Percentiles rank a stretch among this genome's conserved stretches.
phyloP scores from a whole-genome alignment of 2,113 vertebrate genomes.

The Genyomyrus donnyi region DNA sequence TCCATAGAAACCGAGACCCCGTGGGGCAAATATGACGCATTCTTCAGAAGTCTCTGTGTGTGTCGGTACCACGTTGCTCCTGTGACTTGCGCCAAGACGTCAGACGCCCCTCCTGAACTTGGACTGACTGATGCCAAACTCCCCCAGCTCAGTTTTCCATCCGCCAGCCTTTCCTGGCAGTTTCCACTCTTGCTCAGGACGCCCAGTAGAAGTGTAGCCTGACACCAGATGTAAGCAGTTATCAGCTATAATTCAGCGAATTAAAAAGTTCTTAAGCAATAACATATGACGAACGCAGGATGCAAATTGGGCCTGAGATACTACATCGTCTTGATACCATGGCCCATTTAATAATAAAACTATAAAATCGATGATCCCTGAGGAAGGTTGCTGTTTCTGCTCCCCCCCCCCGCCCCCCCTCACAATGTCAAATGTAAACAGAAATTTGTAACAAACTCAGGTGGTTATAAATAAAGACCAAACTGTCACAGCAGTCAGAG shows the following conservation, averaged over 20 bases:
- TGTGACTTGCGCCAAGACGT: not conserved
- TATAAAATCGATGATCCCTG: not conserved
- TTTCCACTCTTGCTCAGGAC: not conserved
- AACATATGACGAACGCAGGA: not conserved
- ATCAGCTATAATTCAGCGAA: conserved; percentile 1
- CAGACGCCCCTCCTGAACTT: not conserved
- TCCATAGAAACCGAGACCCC: not conserved
- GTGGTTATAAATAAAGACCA: not conserved
- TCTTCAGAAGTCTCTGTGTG: not conserved
- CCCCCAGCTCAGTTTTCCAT: not conserved
- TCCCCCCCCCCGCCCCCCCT: not conserved
- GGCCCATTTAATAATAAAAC: not conserved
- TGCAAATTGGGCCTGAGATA: not conserved
- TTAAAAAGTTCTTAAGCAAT: not conserved
- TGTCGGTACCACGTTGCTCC: not conserved
- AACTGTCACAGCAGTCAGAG: not conserved
- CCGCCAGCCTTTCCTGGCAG: not conserved
- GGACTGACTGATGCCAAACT: not conserved
- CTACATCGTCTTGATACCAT: not conserved
- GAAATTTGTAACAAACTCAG: not conserved
- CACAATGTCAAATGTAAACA: not conserved
- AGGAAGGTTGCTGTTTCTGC: not conserved
- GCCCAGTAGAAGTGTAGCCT: not conserved
- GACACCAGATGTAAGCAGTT: not conserved
- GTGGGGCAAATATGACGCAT: not conserved